Evolutionary conservation across 2,113 vertebrate genomes (phyloP), one percentile per base, ranked within the genome.

Genomic region (Erythrolamprus reginae): DNA sequence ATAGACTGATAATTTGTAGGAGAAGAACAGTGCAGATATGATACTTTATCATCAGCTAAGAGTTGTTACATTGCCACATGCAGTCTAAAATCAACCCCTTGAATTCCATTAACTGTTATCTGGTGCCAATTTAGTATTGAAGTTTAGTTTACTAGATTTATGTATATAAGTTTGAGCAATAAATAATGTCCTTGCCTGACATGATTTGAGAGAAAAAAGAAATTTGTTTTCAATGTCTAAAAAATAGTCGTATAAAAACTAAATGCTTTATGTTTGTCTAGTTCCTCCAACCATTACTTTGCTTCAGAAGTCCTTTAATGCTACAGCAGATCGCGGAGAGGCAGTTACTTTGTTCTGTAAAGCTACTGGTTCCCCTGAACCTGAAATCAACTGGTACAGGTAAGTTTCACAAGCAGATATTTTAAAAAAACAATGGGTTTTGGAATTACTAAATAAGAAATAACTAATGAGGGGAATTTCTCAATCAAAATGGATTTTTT

Each of bases 281-380:
- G 99, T 99, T 85, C 99, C 99, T 0, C 99, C 99, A 5, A 96
- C 96, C 88, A 96, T 99, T 94, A 95, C 96, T 7, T 96, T 98
- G 92, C 97, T 97, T 28, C 98, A 99, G 96, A 98, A 97, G 95
- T 97, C 97, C 84, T 99, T 99, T 94, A 99, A 99, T 28, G 99
- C 99, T 88, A 99, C 99, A 4, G 99, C 99, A 1, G 98, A 99
- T 95, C 97, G 98, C 92, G 98, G 98, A 94, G 99, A 99, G 90
- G 97, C 98, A 0, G 91, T 98, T 95, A 98, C 98, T 9, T 97
- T 99, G 21, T 98, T 97, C 8, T 99, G 99, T 96, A 97, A 97
- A 92, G 98, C 99, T 5, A 96, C 96, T 1, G 99, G 99, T 53
- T 99, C 98, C 0, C 99, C 99, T 19, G 98, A 98, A 90, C 98